Conservation (phyloP, 2,797 vertebrate genomes). For the Semaprochilodus insignis region DNA sequence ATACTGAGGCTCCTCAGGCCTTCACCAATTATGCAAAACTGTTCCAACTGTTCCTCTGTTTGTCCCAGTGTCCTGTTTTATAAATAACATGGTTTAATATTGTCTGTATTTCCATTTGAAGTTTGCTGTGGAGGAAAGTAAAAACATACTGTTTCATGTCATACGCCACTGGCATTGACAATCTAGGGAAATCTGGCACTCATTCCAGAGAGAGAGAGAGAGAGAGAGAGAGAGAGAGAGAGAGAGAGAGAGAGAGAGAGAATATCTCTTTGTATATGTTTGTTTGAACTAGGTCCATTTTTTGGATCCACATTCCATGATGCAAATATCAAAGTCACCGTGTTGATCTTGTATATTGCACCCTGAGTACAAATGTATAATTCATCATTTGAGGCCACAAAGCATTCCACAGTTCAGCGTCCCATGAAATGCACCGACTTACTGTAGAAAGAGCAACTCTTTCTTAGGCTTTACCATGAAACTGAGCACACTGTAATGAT, state of each 20-base stretch:
- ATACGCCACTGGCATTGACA: conserved; percentile 4
- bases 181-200: conserved; percentile 29
- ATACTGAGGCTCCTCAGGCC: background rate
- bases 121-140: background rate
- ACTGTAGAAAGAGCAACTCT: conserved; percentile 27
- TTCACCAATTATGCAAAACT: background rate
- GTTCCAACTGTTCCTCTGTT: conserved; percentile 23
- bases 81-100: conserved; percentile 46
- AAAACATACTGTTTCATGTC: conserved; percentile 24
- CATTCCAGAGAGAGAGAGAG: conserved; percentile 16
- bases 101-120: conserved; percentile 32
- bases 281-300: conserved; percentile 24
- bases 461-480: conserved; percentile 24
- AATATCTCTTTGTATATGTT: background rate
- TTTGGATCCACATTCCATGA: conserved; percentile 23
- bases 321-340: conserved; percentile 45
- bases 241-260: background rate
- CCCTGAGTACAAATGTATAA: conserved; percentile 50
- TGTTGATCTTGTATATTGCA: conserved; percentile 44
- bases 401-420: conserved; percentile 38
- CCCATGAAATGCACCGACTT: conserved; percentile 25
- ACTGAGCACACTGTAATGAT: conserved; percentile 34
- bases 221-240: background rate
- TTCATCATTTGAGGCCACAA: conserved; percentile 28
- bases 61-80: conserved; percentile 22